These are phyloP conservation scores for Sternarchorhynchus goeldii DNA, from an alignment of 2,797 vertebrate species.

Conservation along the genomic window DNA sequence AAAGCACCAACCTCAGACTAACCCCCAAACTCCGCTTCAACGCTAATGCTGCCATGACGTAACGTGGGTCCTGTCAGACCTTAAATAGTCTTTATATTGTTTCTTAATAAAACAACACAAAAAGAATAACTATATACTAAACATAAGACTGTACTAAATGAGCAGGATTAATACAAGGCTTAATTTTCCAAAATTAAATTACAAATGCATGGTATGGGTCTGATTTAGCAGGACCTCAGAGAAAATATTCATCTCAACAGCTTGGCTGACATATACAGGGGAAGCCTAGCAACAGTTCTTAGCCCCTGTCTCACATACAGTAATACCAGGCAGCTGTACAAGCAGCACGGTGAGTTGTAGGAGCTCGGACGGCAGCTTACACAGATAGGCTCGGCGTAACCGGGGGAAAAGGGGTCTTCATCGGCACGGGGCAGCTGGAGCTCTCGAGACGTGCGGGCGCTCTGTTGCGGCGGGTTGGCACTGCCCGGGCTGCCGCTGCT, in stretches of 20 bases:
- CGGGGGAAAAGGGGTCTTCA: conserved; percentile 75
- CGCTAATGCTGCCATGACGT: neutral
- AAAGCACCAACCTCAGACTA: neutral
- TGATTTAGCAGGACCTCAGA: conserved; percentile 3
- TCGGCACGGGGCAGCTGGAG: conserved; percentile 67
- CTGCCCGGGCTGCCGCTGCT: conserved; percentile 69
- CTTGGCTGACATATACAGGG: neutral
- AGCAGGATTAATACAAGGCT: neutral
- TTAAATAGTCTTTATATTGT: neutral
- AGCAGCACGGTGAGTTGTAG: conserved; percentile 33
- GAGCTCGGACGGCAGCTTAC: conserved; percentile 74
- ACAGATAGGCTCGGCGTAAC: conserved; percentile 77
- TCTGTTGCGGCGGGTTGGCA: conserved; percentile 59
- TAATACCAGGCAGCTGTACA: conserved; percentile 40
- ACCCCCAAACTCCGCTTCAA: neutral
- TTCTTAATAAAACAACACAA: neutral
- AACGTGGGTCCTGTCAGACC: neutral
- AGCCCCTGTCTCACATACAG: conserved; percentile 26
- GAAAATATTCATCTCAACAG: neutral
- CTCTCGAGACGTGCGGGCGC: conserved; percentile 65
- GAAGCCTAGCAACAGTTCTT: conserved; percentile 31
- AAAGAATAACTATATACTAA: neutral
- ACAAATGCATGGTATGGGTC: neutral
- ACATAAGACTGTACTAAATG: neutral
- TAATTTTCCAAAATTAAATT: neutral